Evolutionary conservation across 35 echinoderm and acorn worm genomes (phyloP), one percentile per base, ranked within the genome.

Genomic region (Apostichopus californicus): DNA sequence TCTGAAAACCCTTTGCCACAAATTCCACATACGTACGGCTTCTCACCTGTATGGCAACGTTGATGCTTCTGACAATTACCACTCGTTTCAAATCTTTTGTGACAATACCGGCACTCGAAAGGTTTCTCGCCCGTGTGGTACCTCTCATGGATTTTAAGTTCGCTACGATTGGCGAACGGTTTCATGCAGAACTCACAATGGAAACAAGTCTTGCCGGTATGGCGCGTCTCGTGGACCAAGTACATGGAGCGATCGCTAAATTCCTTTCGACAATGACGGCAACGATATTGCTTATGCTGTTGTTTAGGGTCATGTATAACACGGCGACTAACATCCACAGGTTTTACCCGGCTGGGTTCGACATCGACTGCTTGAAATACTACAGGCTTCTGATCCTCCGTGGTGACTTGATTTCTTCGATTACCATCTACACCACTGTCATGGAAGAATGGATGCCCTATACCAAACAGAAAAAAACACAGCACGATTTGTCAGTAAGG

Each of bases 111-210:
- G n/a, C 86, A 89, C 26, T 89, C 34, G 21, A 72, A 89, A 12
- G 86, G 86, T 52, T 68, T 89, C 63, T 89, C 86, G 15, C 86
- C 86, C 5, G 86, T 89, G 64, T 89, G 86, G 63, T 68, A 72
- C 63, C 86, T 55, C n/a, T 89, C 86, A 26, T 89, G 86, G 13
- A 72, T 89, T 66, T 52, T 89, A 9, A 89, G 63, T 53, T 89
- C 24, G 46, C 61, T 68, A 20, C 61, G 61, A 18, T 52, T 68
- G 52, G 61, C 68, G 63, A 72, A 89, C 58, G 61, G 68, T 89
- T 89, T 89, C 68, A 72, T 75, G 46, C 86, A 89, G 86, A 65
- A 89, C 17, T 89, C 34, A 25, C 86, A 89, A 34, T 89, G 60
- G n/a, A 23, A 89, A 8, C 61, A 75, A 5, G 60, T 63, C 11